Base-by-base conservation (phyloP, 2,113 vertebrate species). In the Nannobrachium achirus region DNA sequence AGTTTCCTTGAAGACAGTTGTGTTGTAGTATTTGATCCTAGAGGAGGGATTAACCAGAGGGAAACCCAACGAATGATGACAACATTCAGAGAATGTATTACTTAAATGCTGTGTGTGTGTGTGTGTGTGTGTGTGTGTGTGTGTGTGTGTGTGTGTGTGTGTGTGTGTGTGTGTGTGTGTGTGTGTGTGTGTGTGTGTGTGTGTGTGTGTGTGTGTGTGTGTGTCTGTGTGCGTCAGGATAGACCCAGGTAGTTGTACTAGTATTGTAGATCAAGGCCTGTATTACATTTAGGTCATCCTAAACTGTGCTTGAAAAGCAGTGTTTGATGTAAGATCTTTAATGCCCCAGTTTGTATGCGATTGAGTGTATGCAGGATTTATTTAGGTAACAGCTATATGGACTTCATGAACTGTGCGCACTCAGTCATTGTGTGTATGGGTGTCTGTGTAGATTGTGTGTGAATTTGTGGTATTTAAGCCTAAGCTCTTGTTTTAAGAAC, bases 241-340 rank as follows among this genome's bases (percentile, higher is more conserved):
- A 58, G 55, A 71, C 11, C 56, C 33, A 33, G 13, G 16, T 25
- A 46, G 11, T 16, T 1, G 25, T 33, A 33, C 25, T 33, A 33
- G 25, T 33, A 33, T 5, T 33, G 19, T 41, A 25, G 10, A 52
- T 9, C 44, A 18, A 13, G 49, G 55, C 16, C 69, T 71, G 33
- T 66, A 74, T 70, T 67, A 4, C 3, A 74, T 70, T 67, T 71
- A 81, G 75, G 66, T 73, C 41, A 63, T 46, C 38, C 40, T 62
- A 63, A 69, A 51, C 44, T 60, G 71, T 73, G 58, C 57, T 71
- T 68, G 60, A 56, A 79, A 61, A 67, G 66, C 20, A 25, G 38
- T 10, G 66, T 58, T 33, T 33, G 25, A 4, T 68, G 33, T 42
- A 49, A 68, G 53, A 52, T 38, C 53, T 39, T 52, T 48, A 63